These are phyloP conservation scores for Poliocrania exsul DNA, from an alignment of 2,797 vertebrate genomes.

Conservation along the genomic window DNA sequence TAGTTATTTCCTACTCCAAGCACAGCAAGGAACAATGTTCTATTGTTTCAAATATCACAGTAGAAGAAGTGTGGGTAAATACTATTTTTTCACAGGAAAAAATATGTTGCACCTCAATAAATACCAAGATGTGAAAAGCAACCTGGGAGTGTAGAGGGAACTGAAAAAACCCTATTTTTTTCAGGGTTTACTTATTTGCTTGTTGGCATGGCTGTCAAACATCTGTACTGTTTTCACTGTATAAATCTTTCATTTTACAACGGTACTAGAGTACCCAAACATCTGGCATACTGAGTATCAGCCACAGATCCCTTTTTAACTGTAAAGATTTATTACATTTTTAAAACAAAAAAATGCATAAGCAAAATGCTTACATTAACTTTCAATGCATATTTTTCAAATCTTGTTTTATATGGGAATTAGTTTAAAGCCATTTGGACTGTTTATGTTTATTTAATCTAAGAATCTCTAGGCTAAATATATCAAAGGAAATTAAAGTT, in stretches of 20 bases:
- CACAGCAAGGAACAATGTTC: background rate
- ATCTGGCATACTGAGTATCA: background rate
- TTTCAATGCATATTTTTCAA: background rate
- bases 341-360: background rate
- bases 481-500: slow-evolving; percentile 29
- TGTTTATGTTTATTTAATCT: slow-evolving; percentile 26
- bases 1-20: slow-evolving; percentile 40
- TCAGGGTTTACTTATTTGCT: background rate
- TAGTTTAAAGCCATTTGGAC: background rate
- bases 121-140: background rate
- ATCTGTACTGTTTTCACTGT: background rate
- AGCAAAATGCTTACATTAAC: background rate
- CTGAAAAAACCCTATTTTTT: background rate
- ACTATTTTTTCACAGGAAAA: background rate
- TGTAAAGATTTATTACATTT: background rate
- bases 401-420: background rate
- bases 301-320: background rate
- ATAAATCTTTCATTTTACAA: background rate
- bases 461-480: slow-evolving; percentile 15
- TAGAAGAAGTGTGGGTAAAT: background rate
- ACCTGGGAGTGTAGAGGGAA: background rate
- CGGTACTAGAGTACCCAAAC: background rate
- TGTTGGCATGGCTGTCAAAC: background rate
- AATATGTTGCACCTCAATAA: background rate
- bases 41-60: background rate